phyloP scores from a whole-genome alignment of 2,888 invertebrate species.

The Junonia oenone region DNA sequence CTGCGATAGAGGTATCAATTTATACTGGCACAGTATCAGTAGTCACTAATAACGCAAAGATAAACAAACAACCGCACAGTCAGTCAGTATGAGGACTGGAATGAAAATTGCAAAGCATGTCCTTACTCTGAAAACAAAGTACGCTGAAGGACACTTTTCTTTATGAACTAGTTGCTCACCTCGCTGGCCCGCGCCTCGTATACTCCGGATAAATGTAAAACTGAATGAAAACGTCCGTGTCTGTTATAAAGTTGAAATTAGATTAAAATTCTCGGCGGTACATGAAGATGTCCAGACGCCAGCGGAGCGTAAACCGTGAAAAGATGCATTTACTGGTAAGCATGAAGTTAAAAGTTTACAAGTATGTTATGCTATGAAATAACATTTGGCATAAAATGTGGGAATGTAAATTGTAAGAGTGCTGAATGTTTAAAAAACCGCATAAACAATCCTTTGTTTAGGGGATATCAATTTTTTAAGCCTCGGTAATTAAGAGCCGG shows the following conservation, averaged over 20 bases:
- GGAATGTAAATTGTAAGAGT: neutral
- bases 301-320: conserved; percentile 72
- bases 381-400: neutral
- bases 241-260: conserved; percentile 40
- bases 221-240: conserved; percentile 19
- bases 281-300: conserved; percentile 56
- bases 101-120: conserved; percentile 58
- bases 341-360: conserved; percentile 14
- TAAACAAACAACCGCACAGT: conserved; percentile 42
- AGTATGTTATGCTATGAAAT: neutral
- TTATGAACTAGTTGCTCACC: conserved; percentile 68
- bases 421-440: neutral
- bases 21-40: neutral
- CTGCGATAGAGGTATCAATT: conserved; percentile 6
- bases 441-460: conserved; percentile 1
- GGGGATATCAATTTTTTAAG: conserved; percentile 26
- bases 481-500: conserved; percentile 47
- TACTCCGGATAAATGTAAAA: conserved; percentile 6
- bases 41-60: conserved; percentile 5
- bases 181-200: conserved; percentile 37
- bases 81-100: conserved; percentile 52
- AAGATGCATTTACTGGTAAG: conserved; percentile 31
- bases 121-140: conserved; percentile 53
- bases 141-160: conserved; percentile 67
- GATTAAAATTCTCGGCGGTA: conserved; percentile 35